Evolutionary conservation across 1,140 invertebrate species (phyloP), one percentile per base, ranked within the genome.

Genomic region (Camponotus pennsylvanicus): DNA sequence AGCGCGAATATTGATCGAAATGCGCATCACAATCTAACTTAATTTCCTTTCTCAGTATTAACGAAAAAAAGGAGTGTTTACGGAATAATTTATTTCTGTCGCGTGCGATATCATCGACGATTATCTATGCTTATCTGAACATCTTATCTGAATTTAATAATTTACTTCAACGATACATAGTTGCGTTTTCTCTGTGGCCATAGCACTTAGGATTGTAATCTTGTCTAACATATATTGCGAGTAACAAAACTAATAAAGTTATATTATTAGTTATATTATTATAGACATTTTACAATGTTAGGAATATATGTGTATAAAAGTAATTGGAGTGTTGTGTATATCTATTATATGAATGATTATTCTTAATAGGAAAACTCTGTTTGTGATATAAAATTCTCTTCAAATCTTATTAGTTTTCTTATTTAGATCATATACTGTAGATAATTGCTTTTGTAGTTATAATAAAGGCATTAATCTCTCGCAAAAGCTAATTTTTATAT

Each of bases 211-310:
- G 40, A 59, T 78, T 86, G 71, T 86, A 88, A 37, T 67, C 59
- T 88, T 85, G 79, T 86, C 69, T 64, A 45, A 73, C 13, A 85
- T 64, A 80, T 78, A 78, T 76, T 76, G n/a, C 52, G 78, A 69
- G 66, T n/a, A 78, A 73, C 75, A 13, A 75, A 34, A 83, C 63
- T 9, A 63, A 83, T 61, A 75, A 76, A 78, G 59, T 66, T 66
- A 37, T 52, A 52, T 66, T 21, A 83, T 83, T 83, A 78, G 59
- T 66, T 66, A 37, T 52, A 52, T 66, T 21, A 83, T 83, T 83
- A 63, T 1, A 34, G 27, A 63, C 11, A 59, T 75, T 45, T 49
- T 61, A 21, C 34, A 71, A 42, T 8, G 6, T 70, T 73, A 59
- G 1, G 45, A 21, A 21, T 37, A 6, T 34, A 64, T 21, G 3